Evolutionary conservation across 2,113 vertebrate species (phyloP).

Genomic region (Pteropus alecto): DNA sequence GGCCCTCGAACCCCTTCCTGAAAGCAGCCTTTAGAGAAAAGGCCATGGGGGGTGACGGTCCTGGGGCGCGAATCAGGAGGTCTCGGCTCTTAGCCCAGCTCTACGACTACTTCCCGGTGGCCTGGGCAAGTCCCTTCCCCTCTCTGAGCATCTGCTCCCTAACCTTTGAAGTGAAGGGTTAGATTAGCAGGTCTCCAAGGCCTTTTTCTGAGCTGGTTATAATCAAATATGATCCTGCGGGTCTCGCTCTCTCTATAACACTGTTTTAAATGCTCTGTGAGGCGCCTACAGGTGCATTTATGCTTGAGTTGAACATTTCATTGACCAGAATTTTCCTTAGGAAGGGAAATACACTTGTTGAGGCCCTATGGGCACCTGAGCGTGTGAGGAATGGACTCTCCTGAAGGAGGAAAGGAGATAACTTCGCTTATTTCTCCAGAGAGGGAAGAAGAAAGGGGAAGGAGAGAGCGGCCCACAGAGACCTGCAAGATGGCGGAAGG

Average conservation of each 20-base stretch:
- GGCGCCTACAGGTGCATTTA: not conserved
- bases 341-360: not conserved
- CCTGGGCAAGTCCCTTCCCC: not conserved
- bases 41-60: too few species aligned
- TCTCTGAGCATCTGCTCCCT: not conserved
- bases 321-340: not conserved
- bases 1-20: not conserved
- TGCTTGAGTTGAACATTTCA: not conserved
- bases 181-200: not conserved
- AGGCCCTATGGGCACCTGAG: not conserved
- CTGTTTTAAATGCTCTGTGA: not conserved
- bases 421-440: not conserved
- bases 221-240: not conserved
- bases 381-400: not conserved
- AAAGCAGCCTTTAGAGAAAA: not conserved
- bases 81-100: not conserved
- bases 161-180: not conserved
- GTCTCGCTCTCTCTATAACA: too few species aligned
- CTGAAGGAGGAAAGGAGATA: not conserved
- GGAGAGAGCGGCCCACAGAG: not conserved
- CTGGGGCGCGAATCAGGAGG: not conserved
- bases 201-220: not conserved
- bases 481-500: fast-evolving
- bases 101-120: not conserved
- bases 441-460: not conserved